Base-by-base conservation (phyloP, 2,113 vertebrate genomes). In the Chlamydotis undulata region DNA sequence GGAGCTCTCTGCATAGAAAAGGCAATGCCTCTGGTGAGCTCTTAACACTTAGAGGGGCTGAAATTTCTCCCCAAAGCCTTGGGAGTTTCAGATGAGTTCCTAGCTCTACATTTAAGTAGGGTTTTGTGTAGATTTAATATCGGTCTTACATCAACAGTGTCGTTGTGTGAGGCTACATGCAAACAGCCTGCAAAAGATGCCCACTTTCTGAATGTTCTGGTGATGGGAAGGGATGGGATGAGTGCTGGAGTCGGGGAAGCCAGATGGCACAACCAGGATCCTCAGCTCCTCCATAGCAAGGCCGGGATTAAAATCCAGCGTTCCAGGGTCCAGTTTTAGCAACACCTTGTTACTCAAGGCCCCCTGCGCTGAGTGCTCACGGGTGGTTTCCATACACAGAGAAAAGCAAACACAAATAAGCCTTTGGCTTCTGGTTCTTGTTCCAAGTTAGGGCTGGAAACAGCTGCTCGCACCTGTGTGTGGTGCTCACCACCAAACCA, bases 341-440 rank as follows among this genome's bases (percentile, higher is more conserved):
- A 59, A 7, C 15, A 7, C 18, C 24, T 14, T 37, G 12, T 12
- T 75, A 28, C 56, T 57, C 19, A 26, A 53, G n/a, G 37, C 24
- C 21, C 2, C 33, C 31, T 16, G 45, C 0, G 2, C 35, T 6
- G 28, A 31, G 19, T 7, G 22, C 26, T 94, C 14, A 10, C 35
- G 8, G 17, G 37, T 37, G 45, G 45, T 57, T 94, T 55, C 61
- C 25, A 4, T 3, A 9, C 0, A 12, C 12, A 14, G 35, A 14
- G 37, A 26, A 71, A 71, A 71, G 3, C 14, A 35, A 52, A 49
- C 3, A 11, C 24, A 12, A 37, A 17, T 1, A 9, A 37, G 50
- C 1, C 2, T 0, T 14, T 0, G 3, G 14, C 33, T 79, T 52
- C 57, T 52, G 24, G 0, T 0, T 33, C 14, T 12, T 19, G 35